Conservation (phyloP, 2,888 invertebrate genomes). For the Leptopilina syphax region DNA sequence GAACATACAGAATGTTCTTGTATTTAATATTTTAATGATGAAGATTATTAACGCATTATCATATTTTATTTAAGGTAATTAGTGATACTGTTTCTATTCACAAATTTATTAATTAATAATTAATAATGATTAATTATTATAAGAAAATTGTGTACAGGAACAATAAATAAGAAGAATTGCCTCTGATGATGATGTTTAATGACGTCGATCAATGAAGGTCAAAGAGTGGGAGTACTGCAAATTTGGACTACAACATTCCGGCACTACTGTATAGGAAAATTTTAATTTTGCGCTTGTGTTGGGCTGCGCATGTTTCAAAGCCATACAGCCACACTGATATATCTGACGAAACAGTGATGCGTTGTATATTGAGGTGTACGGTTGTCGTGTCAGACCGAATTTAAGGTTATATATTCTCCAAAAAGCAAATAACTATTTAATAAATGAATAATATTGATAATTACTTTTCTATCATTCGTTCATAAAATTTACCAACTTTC, state of each 20-base stretch:
- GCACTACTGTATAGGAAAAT: neutral
- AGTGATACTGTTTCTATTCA: too few species aligned
- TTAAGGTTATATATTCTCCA: conserved; percentile 16
- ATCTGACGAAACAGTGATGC: neutral
- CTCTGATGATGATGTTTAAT: conserved; percentile 13
- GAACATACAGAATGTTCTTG: too few species aligned
- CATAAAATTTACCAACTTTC: neutral
- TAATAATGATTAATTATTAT: neutral
- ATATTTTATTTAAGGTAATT: too few species aligned
- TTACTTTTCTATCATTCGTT: neutral
- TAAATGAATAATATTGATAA: neutral
- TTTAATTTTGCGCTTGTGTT: neutral
- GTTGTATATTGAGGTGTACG: too few species aligned
- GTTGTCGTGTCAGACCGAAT: neutral
- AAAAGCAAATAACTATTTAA: neutral
- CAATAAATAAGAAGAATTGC: neutral
- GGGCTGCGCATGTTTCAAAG: neutral
- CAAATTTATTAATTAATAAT: neutral
- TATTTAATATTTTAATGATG: too few species aligned
- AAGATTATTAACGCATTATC: too few species aligned
- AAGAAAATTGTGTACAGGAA: neutral
- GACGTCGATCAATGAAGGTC: conserved; percentile 26
- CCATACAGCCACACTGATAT: neutral
- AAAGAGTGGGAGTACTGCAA: conserved; percentile 17
- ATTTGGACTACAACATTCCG: neutral